A percentile compares a stretch with the other conserved stretches of the same genome.
Conservation (phyloP, 1,140 invertebrate species). For the Idris sp. region DNA sequence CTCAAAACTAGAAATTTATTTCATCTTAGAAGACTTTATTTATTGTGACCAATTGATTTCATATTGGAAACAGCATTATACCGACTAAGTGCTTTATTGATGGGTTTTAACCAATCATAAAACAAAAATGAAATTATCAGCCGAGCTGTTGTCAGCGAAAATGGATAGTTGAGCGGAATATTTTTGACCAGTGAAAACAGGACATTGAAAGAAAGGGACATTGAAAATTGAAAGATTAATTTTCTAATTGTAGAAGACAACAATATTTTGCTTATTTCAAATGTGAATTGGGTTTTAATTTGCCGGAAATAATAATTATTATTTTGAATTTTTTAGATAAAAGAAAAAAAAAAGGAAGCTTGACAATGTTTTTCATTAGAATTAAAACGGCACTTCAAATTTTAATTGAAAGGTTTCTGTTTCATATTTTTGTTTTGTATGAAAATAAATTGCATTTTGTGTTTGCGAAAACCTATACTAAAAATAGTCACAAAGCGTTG, state of each 20-base stretch:
- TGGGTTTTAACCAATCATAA: conserved; percentile 40
- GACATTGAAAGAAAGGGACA: too few relatives aligned
- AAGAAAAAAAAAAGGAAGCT: too few relatives aligned
- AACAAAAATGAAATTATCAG: conserved; percentile 15
- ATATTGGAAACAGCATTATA: conserved; percentile 6
- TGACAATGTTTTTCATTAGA: too few relatives aligned
- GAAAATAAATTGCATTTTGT: conserved; percentile 4
- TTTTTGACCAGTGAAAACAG: conserved; percentile 14
- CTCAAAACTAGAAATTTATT: too few relatives aligned
- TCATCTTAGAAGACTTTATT: too few relatives aligned
- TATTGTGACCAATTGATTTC: conserved; percentile 32
- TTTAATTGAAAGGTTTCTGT: not conserved
- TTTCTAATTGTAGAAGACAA: not conserved
- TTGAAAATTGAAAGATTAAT: too few relatives aligned
- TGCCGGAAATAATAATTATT: too few relatives aligned
- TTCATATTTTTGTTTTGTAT: not conserved
- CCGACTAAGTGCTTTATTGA: conserved; percentile 37
- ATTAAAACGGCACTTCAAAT: not conserved
- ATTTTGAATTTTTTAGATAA: too few relatives aligned
- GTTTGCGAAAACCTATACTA: not conserved
- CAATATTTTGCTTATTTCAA: too few relatives aligned
- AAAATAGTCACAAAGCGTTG: conserved; percentile 24
- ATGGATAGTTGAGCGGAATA: conserved; percentile 12
- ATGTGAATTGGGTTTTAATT: too few relatives aligned
- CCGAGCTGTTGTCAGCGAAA: conserved; percentile 19